Evolutionary conservation across 2,113 vertebrate species (phyloP).

Genomic region (Xyrauchen texanus): DNA sequence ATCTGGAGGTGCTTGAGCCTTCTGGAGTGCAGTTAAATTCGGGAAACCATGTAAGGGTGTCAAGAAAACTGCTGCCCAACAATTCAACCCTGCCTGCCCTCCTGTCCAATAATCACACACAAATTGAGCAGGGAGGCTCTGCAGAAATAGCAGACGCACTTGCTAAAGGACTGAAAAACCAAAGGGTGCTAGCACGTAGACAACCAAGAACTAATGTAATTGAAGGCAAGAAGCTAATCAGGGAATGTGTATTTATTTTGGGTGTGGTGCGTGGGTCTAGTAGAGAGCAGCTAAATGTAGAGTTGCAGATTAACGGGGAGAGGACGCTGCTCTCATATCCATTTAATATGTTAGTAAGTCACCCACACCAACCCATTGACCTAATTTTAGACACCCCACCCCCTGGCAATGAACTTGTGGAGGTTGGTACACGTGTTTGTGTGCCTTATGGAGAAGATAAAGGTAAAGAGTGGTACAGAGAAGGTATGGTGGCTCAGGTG

Average conservation of each 20-base stretch:
- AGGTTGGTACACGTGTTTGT: conserved; percentile 79
- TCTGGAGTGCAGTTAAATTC: conserved; percentile 39
- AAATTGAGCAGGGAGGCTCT: conserved; percentile 41
- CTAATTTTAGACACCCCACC: conserved; percentile 82
- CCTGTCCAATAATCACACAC: neutral
- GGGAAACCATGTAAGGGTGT: conserved; percentile 30
- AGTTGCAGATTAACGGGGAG: conserved; percentile 81
- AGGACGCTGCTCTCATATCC: conserved; percentile 76
- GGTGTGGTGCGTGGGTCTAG: conserved; percentile 82
- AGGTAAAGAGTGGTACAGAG: conserved; percentile 76
- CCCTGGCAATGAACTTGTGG: conserved; percentile 71
- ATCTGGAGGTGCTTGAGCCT: conserved; percentile 75
- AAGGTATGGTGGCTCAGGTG: conserved; percentile 81
- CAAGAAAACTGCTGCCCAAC: conserved; percentile 18
- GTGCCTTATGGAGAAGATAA: conserved; percentile 80
- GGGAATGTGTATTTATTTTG: conserved; percentile 73
- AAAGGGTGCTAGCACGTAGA: conserved; percentile 82
- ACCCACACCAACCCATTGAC: conserved; percentile 49
- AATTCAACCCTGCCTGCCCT: conserved; percentile 51
- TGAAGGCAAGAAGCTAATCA: conserved; percentile 18
- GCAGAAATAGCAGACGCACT: conserved; percentile 70
- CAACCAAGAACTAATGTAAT: conserved; percentile 59
- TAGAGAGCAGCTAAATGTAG: conserved; percentile 72
- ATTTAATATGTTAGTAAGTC: conserved; percentile 70
- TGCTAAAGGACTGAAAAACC: conserved; percentile 80